Evolutionary conservation across 2,797 vertebrate species (phyloP).

Genomic region (Protonibea diacanthus): DNA sequence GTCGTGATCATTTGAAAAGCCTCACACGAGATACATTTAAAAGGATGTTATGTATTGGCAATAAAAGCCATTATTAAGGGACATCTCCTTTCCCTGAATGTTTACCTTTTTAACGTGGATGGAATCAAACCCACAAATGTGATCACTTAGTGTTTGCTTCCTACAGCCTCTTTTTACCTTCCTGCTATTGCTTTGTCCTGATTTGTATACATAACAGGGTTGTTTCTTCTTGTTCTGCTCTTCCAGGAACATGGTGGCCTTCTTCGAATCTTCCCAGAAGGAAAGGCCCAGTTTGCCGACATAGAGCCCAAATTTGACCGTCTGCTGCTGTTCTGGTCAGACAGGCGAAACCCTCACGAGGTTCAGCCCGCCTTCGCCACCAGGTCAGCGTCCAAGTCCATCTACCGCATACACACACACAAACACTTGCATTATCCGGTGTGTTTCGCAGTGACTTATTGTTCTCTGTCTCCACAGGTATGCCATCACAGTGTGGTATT

Average conservation of each 20-base stretch:
- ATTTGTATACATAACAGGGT: conserved; percentile 48
- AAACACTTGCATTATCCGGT: too few relatives aligned
- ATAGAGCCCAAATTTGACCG: conserved; percentile 99
- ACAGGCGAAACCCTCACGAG: conserved; percentile 98
- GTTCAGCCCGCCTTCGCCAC: conserved; percentile 96
- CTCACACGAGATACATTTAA: conserved; percentile 1
- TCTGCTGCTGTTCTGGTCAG: conserved; percentile 98
- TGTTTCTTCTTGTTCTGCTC: conserved; percentile 43
- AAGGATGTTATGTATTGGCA: conserved; percentile 10
- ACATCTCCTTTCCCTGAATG: not conserved
- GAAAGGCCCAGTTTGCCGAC: conserved; percentile 97
- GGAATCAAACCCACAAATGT: conserved; percentile 14
- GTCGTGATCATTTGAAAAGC: conserved; percentile 57
- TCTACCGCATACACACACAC: not conserved
- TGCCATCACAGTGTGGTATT: conserved; percentile 99
- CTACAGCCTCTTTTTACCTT: conserved; percentile 42
- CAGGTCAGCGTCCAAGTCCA: conserved; percentile 84
- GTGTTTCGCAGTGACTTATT: conserved; percentile 5
- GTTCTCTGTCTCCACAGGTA: conserved; percentile 87
- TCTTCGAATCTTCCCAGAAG: conserved; percentile 98
- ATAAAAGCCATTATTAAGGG: not conserved
- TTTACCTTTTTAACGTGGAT: conserved; percentile 5
- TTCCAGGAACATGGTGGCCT: conserved; percentile 92
- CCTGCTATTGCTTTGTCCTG: conserved; percentile 51
- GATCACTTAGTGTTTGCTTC: conserved; percentile 33